Conservation (phyloP, 2,888 invertebrate genomes). For the Tholera decimalis region DNA sequence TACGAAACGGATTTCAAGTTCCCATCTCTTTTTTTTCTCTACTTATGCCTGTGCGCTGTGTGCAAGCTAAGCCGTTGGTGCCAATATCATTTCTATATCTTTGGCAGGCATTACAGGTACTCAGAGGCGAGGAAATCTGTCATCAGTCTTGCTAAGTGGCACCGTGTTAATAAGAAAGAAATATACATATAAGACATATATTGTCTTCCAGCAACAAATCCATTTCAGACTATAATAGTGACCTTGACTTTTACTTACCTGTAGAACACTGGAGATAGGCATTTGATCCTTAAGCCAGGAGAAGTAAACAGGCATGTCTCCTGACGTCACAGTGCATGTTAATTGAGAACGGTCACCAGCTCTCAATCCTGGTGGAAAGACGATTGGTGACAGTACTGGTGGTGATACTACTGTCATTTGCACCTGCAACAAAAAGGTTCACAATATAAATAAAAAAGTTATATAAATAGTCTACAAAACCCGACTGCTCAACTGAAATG, state of each 20-base stretch:
- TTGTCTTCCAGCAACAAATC: not conserved
- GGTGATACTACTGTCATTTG: constrained; percentile 91
- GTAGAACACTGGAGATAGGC: constrained; percentile 92
- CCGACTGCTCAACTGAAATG: too few relatives aligned
- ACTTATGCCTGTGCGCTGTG: too few relatives aligned
- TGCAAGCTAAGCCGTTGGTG: too few relatives aligned
- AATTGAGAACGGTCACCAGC: constrained; percentile 95
- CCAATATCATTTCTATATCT: too few relatives aligned
- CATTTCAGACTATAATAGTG: not conserved
- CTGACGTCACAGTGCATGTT: constrained; percentile 95
- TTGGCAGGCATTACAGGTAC: too few relatives aligned
- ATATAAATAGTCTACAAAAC: not conserved
- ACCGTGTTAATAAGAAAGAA: too few relatives aligned
- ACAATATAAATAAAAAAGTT: not conserved
- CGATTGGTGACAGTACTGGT: constrained; percentile 96
- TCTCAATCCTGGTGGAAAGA: constrained; percentile 95
- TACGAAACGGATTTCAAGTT: too few relatives aligned
- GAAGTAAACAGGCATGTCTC: constrained; percentile 93
- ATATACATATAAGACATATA: too few relatives aligned
- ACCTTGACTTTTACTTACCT: constrained; percentile 86
- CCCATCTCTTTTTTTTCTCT: too few relatives aligned
- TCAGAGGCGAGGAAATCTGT: too few relatives aligned
- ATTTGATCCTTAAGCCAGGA: constrained; percentile 93
- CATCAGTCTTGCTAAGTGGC: too few relatives aligned
- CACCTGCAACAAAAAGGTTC: constrained; percentile 73